Evolutionary conservation across 2,888 invertebrate species (phyloP).

Genomic region (Erebia palarica): DNA sequence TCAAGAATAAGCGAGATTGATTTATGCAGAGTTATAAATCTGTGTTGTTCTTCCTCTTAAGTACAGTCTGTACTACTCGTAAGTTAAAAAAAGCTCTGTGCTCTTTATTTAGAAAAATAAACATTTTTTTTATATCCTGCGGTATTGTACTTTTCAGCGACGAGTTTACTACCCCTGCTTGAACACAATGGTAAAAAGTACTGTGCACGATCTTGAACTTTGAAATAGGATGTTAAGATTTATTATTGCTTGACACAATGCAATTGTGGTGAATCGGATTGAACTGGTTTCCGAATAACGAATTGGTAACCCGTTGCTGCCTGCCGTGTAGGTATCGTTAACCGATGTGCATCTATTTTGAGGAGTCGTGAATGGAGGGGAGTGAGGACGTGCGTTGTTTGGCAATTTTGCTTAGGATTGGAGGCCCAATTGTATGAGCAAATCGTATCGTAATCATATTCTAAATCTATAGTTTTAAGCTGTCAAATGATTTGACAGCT

Average conservation of each 20-base stretch:
- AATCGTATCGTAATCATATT: too few species aligned
- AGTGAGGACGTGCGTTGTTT: too few species aligned
- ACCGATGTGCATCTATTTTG: conserved; percentile 3
- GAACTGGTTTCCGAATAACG: conserved; percentile 48
- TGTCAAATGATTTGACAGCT: too few species aligned
- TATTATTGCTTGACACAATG: conserved; percentile 37
- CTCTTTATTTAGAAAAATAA: too few species aligned
- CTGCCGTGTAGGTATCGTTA: neutral
- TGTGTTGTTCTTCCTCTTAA: too few species aligned
- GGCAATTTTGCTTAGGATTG: neutral
- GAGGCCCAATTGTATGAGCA: too few species aligned
- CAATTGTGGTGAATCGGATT: conserved; percentile 44
- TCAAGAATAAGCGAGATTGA: too few species aligned
- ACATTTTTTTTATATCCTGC: too few species aligned
- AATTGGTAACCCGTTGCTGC: conserved; percentile 45
- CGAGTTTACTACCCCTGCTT: conserved; percentile 3
- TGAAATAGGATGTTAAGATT: conserved; percentile 39
- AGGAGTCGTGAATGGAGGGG: neutral
- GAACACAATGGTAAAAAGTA: neutral
- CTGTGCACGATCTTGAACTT: conserved; percentile 38
- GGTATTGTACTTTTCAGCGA: neutral
- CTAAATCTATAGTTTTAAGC: too few species aligned
- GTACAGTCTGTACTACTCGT: too few species aligned
- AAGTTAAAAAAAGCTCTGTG: too few species aligned
- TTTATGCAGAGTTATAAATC: too few species aligned